phyloP scores from a whole-genome alignment of 30 jellyfish, hydroid and myxozoan genomes.

The Cassiopea xamachana region DNA sequence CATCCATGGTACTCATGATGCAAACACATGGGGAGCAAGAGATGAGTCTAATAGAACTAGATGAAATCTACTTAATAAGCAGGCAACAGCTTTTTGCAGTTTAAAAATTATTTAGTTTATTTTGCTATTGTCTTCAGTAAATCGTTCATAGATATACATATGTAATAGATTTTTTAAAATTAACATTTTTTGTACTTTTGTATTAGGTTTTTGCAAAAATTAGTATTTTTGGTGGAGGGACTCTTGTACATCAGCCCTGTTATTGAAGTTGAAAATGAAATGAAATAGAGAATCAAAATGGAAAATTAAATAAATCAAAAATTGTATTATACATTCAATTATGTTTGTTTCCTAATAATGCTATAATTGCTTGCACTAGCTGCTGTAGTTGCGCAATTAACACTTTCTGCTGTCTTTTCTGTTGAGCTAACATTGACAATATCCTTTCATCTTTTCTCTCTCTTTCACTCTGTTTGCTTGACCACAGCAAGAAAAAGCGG shows the following conservation, averaged over 20 bases:
- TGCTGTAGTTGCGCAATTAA: neutral
- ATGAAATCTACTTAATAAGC: neutral
- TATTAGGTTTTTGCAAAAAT: neutral
- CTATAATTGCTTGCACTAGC: neutral
- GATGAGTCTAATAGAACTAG: neutral
- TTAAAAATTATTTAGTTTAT: neutral
- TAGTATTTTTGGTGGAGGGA: neutral
- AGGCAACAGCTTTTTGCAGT: neutral
- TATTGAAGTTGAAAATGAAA: neutral
- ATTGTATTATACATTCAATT: neutral
- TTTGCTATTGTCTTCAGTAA: neutral
- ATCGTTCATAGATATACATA: neutral
- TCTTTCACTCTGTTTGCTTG: neutral
- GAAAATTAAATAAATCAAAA: too few relatives aligned
- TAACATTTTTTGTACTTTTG: neutral
- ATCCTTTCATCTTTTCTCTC: neutral
- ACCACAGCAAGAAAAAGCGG: conserved; percentile 1
- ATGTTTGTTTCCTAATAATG: neutral
- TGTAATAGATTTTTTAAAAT: neutral
- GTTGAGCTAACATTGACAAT: neutral
- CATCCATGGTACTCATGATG: neutral
- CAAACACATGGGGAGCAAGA: neutral
- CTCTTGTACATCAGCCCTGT: neutral
- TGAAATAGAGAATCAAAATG: neutral
- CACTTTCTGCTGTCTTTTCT: neutral